Evolutionary conservation across 2,888 invertebrate genomes (phyloP).

Genomic region (Chymomyza caudatula): DNA sequence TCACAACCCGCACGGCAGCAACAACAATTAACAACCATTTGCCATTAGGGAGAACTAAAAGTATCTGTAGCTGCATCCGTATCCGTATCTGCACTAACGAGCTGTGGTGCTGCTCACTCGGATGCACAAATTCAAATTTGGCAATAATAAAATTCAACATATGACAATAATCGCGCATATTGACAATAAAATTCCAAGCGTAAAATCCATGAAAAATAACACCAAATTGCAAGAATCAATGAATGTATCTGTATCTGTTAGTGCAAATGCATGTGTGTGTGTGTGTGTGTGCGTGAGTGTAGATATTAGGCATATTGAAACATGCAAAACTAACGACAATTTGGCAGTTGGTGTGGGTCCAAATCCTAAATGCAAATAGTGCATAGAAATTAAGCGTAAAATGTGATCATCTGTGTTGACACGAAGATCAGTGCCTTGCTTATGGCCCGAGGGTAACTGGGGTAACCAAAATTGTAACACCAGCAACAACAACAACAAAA

Average conservation of each 20-base stretch:
- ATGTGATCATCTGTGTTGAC: slow-evolving; percentile 79
- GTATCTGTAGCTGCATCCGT: not conserved
- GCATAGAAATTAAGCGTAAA: slow-evolving; percentile 64
- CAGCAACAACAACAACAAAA: slow-evolving; percentile 37
- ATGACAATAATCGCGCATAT: slow-evolving; percentile 70
- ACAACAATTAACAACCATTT: slow-evolving; percentile 47
- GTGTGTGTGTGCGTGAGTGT: not conserved
- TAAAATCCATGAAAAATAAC: slow-evolving; percentile 32
- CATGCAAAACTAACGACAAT: slow-evolving; percentile 39
- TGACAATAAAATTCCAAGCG: slow-evolving; percentile 62
- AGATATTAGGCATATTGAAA: slow-evolving; percentile 5
- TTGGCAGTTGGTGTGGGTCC: slow-evolving; percentile 5
- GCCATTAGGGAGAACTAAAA: slow-evolving; percentile 17
- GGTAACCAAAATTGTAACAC: slow-evolving; percentile 67
- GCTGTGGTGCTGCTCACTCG: slow-evolving; percentile 27
- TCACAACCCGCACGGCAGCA: slow-evolving; percentile 37
- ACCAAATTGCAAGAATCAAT: slow-evolving; percentile 20
- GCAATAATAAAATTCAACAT: slow-evolving; percentile 69
- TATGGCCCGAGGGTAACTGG: slow-evolving; percentile 32
- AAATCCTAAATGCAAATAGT: slow-evolving; percentile 63
- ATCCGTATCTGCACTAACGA: slow-evolving; percentile 45
- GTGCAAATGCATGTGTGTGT: slow-evolving; percentile 13
- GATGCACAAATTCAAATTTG: slow-evolving; percentile 68
- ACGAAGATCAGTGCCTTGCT: slow-evolving; percentile 73
- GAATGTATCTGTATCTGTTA: slow-evolving; percentile 13